Evolutionary conservation across 2,888 invertebrate genomes (phyloP).

Genomic region (Agrotis ipsilon): DNA sequence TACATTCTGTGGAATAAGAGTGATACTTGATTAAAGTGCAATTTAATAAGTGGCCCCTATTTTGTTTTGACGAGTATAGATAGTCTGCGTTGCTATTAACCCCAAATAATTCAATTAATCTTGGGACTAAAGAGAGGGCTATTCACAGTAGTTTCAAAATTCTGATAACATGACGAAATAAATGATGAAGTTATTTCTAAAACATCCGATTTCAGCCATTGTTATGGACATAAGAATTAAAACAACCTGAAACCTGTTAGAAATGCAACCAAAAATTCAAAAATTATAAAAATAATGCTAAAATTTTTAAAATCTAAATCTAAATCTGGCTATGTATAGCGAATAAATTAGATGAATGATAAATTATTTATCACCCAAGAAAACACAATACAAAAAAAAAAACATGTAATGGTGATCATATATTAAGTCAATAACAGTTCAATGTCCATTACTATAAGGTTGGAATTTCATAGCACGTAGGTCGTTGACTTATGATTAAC

Average conservation of each 20-base stretch:
- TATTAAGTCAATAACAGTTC: slow-evolving; percentile 26
- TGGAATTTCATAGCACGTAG: not conserved
- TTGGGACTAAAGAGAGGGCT: not conserved
- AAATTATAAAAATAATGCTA: not conserved
- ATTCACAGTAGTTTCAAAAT: slow-evolving; percentile 12
- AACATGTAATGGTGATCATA: slow-evolving; percentile 3
- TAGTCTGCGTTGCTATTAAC: no score
- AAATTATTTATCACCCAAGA: not conserved
- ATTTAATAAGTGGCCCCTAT: no score
- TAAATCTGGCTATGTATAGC: not conserved
- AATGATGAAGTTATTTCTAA: no score
- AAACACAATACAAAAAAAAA: not conserved
- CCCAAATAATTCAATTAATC: no score
- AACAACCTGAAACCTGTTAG: no score
- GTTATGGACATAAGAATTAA: no score
- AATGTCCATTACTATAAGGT: slow-evolving; percentile 7
- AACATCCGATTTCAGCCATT: no score
- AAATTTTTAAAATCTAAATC: no score
- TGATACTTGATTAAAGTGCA: no score
- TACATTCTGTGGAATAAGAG: no score
- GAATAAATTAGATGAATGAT: slow-evolving; percentile 10
- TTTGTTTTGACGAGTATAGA: no score
- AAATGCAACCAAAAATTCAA: not conserved
- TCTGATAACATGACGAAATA: slow-evolving; percentile 18
- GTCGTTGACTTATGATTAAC: slow-evolving; percentile 26